These are phyloP conservation scores for Siniperca chuatsi DNA, from an alignment of 2,113 vertebrate species.

Conservation along the genomic window DNA sequence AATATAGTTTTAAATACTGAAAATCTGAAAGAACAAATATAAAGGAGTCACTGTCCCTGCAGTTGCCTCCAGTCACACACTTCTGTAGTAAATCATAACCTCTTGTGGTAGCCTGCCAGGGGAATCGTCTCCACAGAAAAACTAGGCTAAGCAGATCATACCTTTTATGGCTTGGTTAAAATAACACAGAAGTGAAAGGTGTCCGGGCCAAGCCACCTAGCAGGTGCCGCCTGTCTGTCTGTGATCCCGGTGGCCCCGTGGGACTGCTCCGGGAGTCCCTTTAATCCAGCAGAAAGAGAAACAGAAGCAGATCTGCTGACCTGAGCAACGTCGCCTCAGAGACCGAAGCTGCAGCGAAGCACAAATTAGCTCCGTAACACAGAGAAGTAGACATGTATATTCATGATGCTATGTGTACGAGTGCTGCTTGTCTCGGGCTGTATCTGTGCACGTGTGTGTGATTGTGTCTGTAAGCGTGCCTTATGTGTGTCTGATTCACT, in stretches of 20 bases:
- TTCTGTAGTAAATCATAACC: conserved; percentile 31
- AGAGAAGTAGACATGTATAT: conserved; percentile 62
- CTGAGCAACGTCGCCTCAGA: conserved; percentile 50
- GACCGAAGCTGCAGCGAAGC: conserved; percentile 54
- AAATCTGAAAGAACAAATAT: neutral
- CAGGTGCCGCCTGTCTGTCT: conserved; percentile 54
- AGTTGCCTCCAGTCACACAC: neutral
- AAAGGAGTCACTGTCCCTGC: neutral
- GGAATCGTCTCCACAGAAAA: conserved; percentile 1
- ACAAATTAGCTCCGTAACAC: conserved; percentile 66
- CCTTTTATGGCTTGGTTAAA: conserved; percentile 61
- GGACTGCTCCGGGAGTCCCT: conserved; percentile 32
- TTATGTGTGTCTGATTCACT: conserved; percentile 45
- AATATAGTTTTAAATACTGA: neutral
- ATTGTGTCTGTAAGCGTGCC: conserved; percentile 28
- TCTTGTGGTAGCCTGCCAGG: neutral
- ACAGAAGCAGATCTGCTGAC: conserved; percentile 72
- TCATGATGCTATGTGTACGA: conserved; percentile 53
- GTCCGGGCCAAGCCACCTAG: conserved; percentile 38
- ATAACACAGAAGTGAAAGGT: conserved; percentile 64
- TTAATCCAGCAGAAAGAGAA: conserved; percentile 63
- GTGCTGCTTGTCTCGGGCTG: conserved; percentile 25
- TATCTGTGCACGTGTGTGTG: conserved; percentile 16
- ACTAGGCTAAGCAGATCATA: conserved; percentile 34
- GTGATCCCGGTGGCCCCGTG: conserved; percentile 49